Evolutionary conservation across 2,113 vertebrate genomes (phyloP).

Genomic region (Eublepharis macularius): DNA sequence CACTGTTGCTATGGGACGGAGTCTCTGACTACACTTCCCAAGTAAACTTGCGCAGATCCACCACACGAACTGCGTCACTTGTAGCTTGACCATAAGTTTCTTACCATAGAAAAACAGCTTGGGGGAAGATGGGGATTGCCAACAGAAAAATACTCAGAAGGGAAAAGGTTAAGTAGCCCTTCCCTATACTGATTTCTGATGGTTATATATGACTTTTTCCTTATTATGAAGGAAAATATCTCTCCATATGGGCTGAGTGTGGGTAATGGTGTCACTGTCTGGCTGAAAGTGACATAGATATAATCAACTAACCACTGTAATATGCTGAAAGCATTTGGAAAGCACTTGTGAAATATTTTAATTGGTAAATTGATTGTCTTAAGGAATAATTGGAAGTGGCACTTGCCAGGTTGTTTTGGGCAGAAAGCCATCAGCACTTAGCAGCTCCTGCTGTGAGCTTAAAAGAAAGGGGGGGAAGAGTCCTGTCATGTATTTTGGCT

Average conservation of each 20-base stretch:
- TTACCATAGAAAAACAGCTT: too few species aligned
- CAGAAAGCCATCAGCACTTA: constrained; percentile 40
- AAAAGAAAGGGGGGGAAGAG: constrained; percentile 44
- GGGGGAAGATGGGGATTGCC: too few species aligned
- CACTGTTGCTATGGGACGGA: too few species aligned
- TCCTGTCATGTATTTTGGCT: background rate
- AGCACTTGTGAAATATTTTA: constrained; percentile 44
- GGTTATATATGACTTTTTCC: background rate
- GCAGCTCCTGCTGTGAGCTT: constrained; percentile 41
- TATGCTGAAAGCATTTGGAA: constrained; percentile 34
- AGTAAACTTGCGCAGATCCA: too few species aligned
- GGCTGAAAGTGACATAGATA: background rate
- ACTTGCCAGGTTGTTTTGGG: constrained; percentile 20
- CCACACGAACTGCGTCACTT: too few species aligned
- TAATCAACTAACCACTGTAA: constrained; percentile 20
- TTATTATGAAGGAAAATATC: background rate
- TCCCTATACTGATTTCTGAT: background rate
- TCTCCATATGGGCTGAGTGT: background rate
- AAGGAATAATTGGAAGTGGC: constrained; percentile 52
- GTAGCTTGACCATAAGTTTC: too few species aligned
- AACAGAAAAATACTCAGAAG: background rate
- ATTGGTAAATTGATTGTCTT: constrained; percentile 19
- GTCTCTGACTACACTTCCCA: too few species aligned
- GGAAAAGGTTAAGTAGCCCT: background rate
- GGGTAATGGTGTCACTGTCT: constrained; percentile 13